Evolutionary conservation across 2,888 invertebrate species (phyloP).

Genomic region (Hetaerina titia): DNA sequence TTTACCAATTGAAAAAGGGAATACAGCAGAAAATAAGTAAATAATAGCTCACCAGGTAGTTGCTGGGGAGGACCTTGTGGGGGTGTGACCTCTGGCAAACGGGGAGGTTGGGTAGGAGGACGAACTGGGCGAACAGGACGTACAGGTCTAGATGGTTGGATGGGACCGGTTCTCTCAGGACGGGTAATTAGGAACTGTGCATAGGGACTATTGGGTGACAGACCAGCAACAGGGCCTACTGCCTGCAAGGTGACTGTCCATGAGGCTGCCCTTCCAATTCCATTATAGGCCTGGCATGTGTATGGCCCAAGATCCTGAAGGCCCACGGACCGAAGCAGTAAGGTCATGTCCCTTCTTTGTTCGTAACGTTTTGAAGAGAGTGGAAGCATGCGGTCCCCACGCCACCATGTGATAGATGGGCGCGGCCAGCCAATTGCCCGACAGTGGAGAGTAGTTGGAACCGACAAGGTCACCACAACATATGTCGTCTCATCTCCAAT

Average conservation of each 20-base stretch:
- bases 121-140: constrained; percentile 40
- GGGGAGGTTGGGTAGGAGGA: constrained; percentile 50
- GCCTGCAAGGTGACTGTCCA: constrained; percentile 88
- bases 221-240: constrained; percentile 82
- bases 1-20: no score
- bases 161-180: constrained; percentile 75
- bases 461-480: constrained; percentile 85
- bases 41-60: constrained; percentile 69
- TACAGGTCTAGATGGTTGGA: constrained; percentile 72
- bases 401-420: constrained; percentile 92
- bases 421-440: constrained; percentile 90
- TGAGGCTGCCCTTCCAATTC: constrained; percentile 86
- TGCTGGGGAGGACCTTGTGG: constrained; percentile 73
- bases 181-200: constrained; percentile 82
- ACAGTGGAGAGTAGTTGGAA: constrained; percentile 86
- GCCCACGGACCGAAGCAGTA: constrained; percentile 86
- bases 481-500: constrained; percentile 83
- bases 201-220: constrained; percentile 79
- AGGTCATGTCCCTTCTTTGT: constrained; percentile 85
- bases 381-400: constrained; percentile 87
- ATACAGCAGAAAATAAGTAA: constrained; percentile 68
- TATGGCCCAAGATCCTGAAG: constrained; percentile 89
- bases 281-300: constrained; percentile 94
- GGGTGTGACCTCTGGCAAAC: constrained; percentile 44
- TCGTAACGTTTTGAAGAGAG: constrained; percentile 84